Percentiles rank a stretch among this genome's conserved stretches.
Evolutionary conservation across 2,888 invertebrate genomes (phyloP).

Genomic region (Noctua janthe): DNA sequence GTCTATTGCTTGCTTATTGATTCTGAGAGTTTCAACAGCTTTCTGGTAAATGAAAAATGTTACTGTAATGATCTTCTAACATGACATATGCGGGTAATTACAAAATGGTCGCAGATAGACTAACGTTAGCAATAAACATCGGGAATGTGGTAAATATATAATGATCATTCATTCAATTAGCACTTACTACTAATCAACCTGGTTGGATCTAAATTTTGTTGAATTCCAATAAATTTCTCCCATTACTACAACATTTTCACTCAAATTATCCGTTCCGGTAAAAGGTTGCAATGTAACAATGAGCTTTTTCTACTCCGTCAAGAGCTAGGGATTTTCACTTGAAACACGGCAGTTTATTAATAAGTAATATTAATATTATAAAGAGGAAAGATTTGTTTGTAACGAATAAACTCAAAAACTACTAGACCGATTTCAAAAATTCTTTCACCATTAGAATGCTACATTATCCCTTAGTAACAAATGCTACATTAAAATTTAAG

Average conservation of each 20-base stretch:
- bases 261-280: not conserved
- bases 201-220: not conserved
- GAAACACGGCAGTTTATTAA: not conserved
- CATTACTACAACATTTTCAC: not conserved
- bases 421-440: too few species aligned
- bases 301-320: not conserved
- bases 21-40: not conserved
- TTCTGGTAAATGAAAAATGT: conserved; percentile 4
- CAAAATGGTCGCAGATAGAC: conserved; percentile 3
- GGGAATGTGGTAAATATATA: conserved; percentile 7
- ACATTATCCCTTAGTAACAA: too few species aligned
- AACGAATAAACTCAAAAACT: too few species aligned
- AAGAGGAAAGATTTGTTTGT: too few species aligned
- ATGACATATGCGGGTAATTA: not conserved
- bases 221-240: not conserved
- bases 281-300: conserved; percentile 1
- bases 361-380: not conserved
- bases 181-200: not conserved
- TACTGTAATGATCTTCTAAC: not conserved
- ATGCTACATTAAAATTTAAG: too few species aligned
- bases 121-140: not conserved
- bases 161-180: not conserved
- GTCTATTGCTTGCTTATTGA: not conserved
- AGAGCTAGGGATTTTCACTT: not conserved
- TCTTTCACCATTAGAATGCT: too few species aligned